Evolutionary conservation across 2,888 invertebrate genomes (phyloP).

Genomic region (Proisotoma minuta): DNA sequence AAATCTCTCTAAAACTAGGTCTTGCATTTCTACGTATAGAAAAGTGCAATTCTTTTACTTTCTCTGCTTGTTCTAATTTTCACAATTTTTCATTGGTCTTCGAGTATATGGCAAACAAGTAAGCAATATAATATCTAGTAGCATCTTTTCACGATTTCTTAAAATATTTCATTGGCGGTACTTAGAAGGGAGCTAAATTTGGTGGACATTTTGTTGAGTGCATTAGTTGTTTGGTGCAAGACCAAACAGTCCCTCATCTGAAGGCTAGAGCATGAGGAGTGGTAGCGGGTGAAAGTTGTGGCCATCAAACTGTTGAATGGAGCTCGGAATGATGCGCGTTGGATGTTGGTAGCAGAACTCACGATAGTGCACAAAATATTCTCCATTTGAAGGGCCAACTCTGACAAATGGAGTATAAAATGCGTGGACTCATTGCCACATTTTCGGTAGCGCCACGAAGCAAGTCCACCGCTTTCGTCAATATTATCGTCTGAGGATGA

Average conservation of each 20-base stretch:
- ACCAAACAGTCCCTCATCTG: slow-evolving; percentile 34
- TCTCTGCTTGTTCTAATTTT: no score
- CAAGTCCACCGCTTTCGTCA: neutral
- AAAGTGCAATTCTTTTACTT: no score
- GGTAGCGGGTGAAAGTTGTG: slow-evolving; percentile 24
- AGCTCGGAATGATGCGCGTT: no score
- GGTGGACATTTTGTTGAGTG: neutral
- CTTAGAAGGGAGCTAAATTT: neutral
- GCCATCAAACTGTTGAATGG: neutral
- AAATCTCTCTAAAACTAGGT: no score
- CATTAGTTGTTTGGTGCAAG: slow-evolving; percentile 17
- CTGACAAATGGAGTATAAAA: slow-evolving; percentile 8
- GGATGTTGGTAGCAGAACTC: slow-evolving; percentile 14
- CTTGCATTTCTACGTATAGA: no score
- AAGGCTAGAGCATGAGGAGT: slow-evolving; percentile 22
- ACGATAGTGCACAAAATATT: slow-evolving; percentile 27
- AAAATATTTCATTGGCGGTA: no score
- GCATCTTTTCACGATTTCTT: no score
- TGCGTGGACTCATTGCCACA: slow-evolving; percentile 30
- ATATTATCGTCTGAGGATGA: slow-evolving; percentile 15
- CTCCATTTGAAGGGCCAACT: slow-evolving; percentile 20
- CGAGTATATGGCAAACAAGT: no score
- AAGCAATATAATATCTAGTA: no score
- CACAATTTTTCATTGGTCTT: no score
- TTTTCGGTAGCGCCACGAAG: slow-evolving; percentile 13